Conservation (phyloP, 2,888 invertebrate species). For the Drosophila mercatorum region DNA sequence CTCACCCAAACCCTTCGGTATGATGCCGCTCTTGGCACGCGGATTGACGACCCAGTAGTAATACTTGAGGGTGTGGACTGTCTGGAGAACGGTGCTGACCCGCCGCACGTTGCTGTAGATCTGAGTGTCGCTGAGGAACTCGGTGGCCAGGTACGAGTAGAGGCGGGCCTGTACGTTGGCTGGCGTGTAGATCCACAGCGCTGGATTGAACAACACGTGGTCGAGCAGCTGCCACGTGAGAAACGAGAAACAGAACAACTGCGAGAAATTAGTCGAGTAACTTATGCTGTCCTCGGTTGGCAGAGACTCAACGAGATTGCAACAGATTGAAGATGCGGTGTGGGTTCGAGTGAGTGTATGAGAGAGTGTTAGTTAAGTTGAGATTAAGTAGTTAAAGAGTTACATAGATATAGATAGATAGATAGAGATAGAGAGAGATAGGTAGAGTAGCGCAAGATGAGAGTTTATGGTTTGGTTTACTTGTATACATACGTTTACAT, state of each 20-base stretch:
- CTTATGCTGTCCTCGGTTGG: slow-evolving; percentile 85
- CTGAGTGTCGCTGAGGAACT: slow-evolving; percentile 98
- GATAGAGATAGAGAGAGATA: slow-evolving; percentile 18
- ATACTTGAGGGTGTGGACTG: slow-evolving; percentile 99
- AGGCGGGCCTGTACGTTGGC: slow-evolving; percentile 97
- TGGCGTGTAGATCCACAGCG: slow-evolving; percentile 99
- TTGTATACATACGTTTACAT: slow-evolving; percentile 81
- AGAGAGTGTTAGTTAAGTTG: slow-evolving; percentile 14
- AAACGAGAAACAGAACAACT: slow-evolving; percentile 96
- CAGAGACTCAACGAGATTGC: slow-evolving; percentile 35
- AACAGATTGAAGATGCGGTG: slow-evolving; percentile 19
- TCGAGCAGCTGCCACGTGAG: slow-evolving; percentile 98
- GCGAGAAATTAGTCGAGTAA: slow-evolving; percentile 86
- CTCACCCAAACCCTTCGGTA: slow-evolving; percentile 97
- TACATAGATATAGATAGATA: neutral
- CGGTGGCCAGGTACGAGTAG: slow-evolving; percentile 99
- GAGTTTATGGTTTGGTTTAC: slow-evolving; percentile 9
- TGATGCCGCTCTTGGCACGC: slow-evolving; percentile 96
- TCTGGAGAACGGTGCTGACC: slow-evolving; percentile 98
- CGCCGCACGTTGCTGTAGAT: slow-evolving; percentile 98
- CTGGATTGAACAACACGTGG: slow-evolving; percentile 99
- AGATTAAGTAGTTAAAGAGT: slow-evolving; percentile 9
- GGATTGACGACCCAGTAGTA: slow-evolving; percentile 99
- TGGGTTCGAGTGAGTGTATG: slow-evolving; percentile 1
- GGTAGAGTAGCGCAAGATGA: slow-evolving; percentile 22